phyloP scores from a whole-genome alignment of 2,113 vertebrate genomes.

The Nerophis lumbriciformis region DNA sequence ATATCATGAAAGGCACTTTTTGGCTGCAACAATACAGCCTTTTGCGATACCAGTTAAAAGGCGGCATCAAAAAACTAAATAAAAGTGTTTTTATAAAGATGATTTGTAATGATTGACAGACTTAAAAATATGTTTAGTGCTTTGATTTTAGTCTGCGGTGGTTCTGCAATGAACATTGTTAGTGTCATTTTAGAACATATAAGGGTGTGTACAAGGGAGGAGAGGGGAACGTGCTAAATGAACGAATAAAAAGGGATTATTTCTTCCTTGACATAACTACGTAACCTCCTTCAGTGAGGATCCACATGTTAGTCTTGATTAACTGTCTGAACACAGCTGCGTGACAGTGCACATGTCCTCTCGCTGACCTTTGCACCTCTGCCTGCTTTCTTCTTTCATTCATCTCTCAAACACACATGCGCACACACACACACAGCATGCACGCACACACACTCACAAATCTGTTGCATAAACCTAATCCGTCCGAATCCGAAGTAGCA shows the following conservation, averaged over 20 bases:
- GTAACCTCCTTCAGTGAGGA: neutral
- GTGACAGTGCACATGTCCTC: constrained; percentile 7
- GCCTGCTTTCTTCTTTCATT: constrained; percentile 47
- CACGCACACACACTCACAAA: constrained; percentile 31
- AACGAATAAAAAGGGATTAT: constrained; percentile 25
- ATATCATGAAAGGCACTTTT: too few relatives aligned
- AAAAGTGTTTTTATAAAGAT: too few relatives aligned
- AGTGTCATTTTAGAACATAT: too few relatives aligned
- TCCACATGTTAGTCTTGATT: constrained; percentile 3
- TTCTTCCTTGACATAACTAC: constrained; percentile 12
- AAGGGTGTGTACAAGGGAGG: neutral
- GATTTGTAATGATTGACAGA: too few relatives aligned
- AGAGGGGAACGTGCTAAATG: neutral
- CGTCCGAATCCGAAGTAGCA: constrained; percentile 16
- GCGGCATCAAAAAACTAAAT: too few relatives aligned
- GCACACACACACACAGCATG: constrained; percentile 8
- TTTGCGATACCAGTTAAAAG: too few relatives aligned
- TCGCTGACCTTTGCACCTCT: constrained; percentile 22
- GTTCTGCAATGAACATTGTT: too few relatives aligned
- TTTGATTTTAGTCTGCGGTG: too few relatives aligned
- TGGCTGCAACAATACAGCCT: too few relatives aligned
- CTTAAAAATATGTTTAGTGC: too few relatives aligned
- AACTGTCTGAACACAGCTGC: constrained; percentile 5
- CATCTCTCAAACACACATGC: neutral
- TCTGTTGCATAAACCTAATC: constrained; percentile 70